phyloP scores from a whole-genome alignment of 2,888 invertebrate genomes.

The Apotomis capreana region DNA sequence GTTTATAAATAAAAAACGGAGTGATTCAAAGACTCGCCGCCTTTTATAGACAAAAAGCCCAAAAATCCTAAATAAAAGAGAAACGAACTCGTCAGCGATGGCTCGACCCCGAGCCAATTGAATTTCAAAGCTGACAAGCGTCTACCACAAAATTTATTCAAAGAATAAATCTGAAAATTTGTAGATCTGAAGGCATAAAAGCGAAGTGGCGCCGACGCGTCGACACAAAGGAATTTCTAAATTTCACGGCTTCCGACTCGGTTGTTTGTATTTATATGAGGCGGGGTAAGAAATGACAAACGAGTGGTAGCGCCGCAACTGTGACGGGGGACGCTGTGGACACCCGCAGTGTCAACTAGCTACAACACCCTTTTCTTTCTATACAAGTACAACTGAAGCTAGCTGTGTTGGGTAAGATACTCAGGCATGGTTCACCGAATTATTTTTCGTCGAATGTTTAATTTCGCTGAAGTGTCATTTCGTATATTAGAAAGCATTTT shows the following conservation, averaged over 20 bases:
- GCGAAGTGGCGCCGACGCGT: conserved; percentile 78
- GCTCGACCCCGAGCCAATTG: conserved; percentile 81
- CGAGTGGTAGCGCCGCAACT: conserved; percentile 61
- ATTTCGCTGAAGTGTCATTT: too few relatives aligned
- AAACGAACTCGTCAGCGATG: conserved; percentile 77
- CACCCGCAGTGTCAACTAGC: conserved; percentile 21
- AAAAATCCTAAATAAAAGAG: conserved; percentile 68
- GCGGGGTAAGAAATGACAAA: conserved; percentile 79
- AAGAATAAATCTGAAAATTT: conserved; percentile 84
- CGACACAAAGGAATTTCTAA: conserved; percentile 83
- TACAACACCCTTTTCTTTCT: not conserved
- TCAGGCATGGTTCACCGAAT: too few relatives aligned
- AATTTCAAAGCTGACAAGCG: conserved; percentile 82
- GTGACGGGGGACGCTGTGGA: conserved; percentile 51
- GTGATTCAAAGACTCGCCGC: conserved; percentile 54
- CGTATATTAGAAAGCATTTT: too few relatives aligned
- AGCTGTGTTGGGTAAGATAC: too few relatives aligned
- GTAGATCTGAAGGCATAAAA: conserved; percentile 81
- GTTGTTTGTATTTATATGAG: conserved; percentile 81
- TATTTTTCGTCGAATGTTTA: too few relatives aligned
- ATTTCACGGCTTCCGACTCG: conserved; percentile 82
- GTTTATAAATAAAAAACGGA: conserved; percentile 47
- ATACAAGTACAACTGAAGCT: too few relatives aligned
- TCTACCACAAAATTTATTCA: conserved; percentile 83
- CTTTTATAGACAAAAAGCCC: conserved; percentile 57